Conservation (phyloP, 2,113 vertebrate species). For the Otolemur garnettii region DNA sequence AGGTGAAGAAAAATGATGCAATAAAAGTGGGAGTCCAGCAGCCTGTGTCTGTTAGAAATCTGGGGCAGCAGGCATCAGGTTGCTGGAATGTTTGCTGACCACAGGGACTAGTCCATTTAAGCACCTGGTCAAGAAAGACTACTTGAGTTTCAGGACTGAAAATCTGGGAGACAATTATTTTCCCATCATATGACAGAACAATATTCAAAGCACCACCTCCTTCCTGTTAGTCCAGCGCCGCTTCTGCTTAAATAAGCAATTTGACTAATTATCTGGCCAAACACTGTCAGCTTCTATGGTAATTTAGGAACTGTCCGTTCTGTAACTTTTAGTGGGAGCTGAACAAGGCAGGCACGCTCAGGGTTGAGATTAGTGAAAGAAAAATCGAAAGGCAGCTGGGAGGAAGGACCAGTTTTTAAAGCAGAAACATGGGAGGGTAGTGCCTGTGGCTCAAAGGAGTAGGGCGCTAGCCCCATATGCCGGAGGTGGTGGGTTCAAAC, state of each 20-base stretch:
- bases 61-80: not conserved
- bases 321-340: not conserved
- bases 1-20: conserved; percentile 35
- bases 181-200: not conserved
- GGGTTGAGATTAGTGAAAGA: not conserved
- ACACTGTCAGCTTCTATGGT: not conserved
- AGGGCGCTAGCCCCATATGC: too few relatives aligned
- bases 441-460: too few relatives aligned
- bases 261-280: not conserved
- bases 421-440: not conserved
- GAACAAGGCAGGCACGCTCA: not conserved
- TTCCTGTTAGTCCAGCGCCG: not conserved
- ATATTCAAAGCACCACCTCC: not conserved
- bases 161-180: not conserved
- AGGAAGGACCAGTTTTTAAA: not conserved
- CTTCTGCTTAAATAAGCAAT: not conserved
- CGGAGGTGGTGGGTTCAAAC: too few relatives aligned
- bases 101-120: not conserved
- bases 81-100: not conserved
- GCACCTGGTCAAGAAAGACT: conserved; percentile 5
- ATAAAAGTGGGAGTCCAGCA: not conserved
- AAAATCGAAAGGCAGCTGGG: not conserved
- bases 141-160: not conserved
- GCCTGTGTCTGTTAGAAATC: not conserved
- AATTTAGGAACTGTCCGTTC: not conserved